Evolutionary conservation across 2,888 invertebrate genomes (phyloP).

Genomic region (Drosophila parthenogenetica): DNA sequence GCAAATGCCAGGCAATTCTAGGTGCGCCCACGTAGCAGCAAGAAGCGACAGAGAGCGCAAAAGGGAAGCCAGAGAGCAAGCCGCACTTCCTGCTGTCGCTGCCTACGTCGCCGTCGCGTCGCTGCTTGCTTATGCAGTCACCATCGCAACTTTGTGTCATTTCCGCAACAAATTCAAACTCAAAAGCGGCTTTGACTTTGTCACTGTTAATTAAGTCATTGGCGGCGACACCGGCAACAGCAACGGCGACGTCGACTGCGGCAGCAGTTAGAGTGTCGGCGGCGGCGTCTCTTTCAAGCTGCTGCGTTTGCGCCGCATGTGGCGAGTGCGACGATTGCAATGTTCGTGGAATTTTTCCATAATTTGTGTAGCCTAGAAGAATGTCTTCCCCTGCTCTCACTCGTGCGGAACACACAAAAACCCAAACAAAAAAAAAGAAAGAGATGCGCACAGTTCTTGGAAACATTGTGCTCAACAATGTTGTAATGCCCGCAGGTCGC

Average conservation of each 20-base stretch:
- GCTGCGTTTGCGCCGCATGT: slow-evolving; percentile 52
- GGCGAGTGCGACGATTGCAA: slow-evolving; percentile 63
- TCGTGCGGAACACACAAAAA: slow-evolving; percentile 18
- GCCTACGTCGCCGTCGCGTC: neutral
- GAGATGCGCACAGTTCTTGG: slow-evolving; percentile 69
- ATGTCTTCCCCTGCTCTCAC: slow-evolving; percentile 26
- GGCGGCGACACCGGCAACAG: slow-evolving; percentile 43
- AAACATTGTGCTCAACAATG: slow-evolving; percentile 59
- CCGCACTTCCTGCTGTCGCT: slow-evolving; percentile 54
- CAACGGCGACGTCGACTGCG: slow-evolving; percentile 41
- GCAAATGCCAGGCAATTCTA: slow-evolving; percentile 52
- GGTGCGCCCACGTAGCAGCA: slow-evolving; percentile 33
- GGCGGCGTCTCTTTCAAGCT: slow-evolving; percentile 74
- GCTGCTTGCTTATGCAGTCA: slow-evolving; percentile 54
- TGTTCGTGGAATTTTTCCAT: slow-evolving; percentile 77
- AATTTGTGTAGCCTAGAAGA: slow-evolving; percentile 49
- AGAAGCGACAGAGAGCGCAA: neutral
- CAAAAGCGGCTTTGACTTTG: slow-evolving; percentile 62
- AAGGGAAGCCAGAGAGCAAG: neutral
- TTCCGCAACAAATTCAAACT: slow-evolving; percentile 57
- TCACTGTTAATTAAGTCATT: slow-evolving; percentile 80
- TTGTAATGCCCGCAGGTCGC: slow-evolving; percentile 64
- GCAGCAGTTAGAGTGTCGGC: slow-evolving; percentile 45
- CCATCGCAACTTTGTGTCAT: slow-evolving; percentile 57
- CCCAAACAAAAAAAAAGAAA: slow-evolving; percentile 36